A percentile compares a stretch with the other conserved stretches of the same genome.
Evolutionary conservation across 2,113 vertebrate genomes (phyloP).

Genomic region (Proterorhinus semilunaris): DNA sequence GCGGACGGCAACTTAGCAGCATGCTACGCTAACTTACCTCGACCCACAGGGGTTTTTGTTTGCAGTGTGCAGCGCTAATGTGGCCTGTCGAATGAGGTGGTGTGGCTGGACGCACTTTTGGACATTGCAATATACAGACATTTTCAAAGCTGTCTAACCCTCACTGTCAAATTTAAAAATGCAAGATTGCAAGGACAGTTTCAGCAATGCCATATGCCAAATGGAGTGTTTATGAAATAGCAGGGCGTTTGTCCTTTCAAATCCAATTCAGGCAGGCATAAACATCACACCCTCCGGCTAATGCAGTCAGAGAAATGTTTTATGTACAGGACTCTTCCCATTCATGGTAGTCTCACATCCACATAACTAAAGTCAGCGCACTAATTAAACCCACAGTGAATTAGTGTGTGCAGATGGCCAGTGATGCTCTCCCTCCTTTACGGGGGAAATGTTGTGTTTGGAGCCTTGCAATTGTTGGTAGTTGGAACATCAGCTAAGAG

Average conservation of each 20-base stretch:
- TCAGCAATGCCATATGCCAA: conserved; percentile 37
- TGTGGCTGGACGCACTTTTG: conserved; percentile 23
- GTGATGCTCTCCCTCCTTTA: conserved; percentile 30
- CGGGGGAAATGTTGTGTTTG: conserved; percentile 64
- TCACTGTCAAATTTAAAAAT: conserved; percentile 23
- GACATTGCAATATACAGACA: conserved; percentile 11
- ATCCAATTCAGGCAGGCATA: conserved; percentile 47
- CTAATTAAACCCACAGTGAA: conserved; percentile 62
- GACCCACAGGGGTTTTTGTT: conserved; percentile 41
- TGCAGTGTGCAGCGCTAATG: conserved; percentile 41
- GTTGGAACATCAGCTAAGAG: conserved; percentile 67
- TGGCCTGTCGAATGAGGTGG: conserved; percentile 24
- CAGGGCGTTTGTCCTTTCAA: conserved; percentile 38
- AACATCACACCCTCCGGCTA: conserved; percentile 50
- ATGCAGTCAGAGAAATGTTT: conserved; percentile 52
- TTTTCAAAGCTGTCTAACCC: conserved; percentile 18
- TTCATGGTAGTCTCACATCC: conserved; percentile 61
- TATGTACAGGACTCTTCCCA: conserved; percentile 37
- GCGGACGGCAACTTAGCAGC: conserved; percentile 60
- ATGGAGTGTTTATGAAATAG: conserved; percentile 49
- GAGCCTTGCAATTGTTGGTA: conserved; percentile 61
- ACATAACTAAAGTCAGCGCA: conserved; percentile 60
- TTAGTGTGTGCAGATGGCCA: conserved; percentile 66
- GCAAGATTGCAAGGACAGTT: conserved; percentile 50
- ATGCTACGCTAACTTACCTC: conserved; percentile 56